Conservation (phyloP, 2,113 vertebrate species). For the Paracanthobrama guichenoti region DNA sequence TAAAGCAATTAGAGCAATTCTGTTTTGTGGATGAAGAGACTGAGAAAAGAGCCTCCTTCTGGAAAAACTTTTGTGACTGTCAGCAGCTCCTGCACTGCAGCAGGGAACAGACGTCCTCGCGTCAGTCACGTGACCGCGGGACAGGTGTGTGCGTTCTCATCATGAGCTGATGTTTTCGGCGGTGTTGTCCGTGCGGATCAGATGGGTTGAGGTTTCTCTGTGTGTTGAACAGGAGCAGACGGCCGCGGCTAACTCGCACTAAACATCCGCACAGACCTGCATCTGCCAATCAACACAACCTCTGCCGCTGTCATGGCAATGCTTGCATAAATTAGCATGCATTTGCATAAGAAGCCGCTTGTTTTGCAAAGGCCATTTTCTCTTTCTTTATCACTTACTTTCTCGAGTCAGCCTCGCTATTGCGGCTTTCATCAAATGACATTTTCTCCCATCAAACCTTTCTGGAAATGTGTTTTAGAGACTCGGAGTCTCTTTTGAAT, state of each 20-base stretch:
- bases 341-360: constrained; percentile 80
- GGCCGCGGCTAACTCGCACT: constrained; percentile 38
- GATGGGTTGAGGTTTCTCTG: no score
- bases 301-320: constrained; percentile 75
- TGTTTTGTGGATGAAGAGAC: neutral
- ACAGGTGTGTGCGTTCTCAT: neutral
- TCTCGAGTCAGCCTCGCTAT: neutral
- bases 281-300: constrained; percentile 81
- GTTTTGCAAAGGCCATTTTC: constrained; percentile 76
- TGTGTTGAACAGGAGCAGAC: constrained; percentile 70
- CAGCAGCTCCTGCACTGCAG: no score
- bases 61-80: neutral
- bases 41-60: neutral
- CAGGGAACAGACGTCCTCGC: no score
- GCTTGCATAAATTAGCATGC: constrained; percentile 79
- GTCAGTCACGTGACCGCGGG: no score
- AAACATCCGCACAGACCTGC: constrained; percentile 56
- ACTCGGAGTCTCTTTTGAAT: neutral
- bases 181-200: neutral
- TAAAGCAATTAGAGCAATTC: neutral
- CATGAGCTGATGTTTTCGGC: neutral
- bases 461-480: constrained; percentile 29
- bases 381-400: constrained; percentile 23
- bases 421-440: constrained; percentile 11
- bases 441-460: constrained; percentile 21